Conservation (phyloP, 1,140 invertebrate genomes). For the Metopolophium dirhodum region DNA sequence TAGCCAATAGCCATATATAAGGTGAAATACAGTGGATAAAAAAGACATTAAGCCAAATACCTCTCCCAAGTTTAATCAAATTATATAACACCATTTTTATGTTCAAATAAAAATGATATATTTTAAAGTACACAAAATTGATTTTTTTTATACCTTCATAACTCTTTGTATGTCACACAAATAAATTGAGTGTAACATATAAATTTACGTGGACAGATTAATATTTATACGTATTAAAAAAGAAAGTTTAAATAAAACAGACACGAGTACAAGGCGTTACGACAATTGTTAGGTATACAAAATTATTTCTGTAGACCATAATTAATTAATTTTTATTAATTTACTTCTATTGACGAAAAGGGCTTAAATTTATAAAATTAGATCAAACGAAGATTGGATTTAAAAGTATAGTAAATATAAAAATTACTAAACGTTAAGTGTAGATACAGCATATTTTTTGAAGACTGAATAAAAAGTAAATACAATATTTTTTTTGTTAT, state of each 20-base stretch:
- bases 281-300: background rate
- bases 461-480: background rate
- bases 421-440: background rate
- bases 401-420: background rate
- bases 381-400: background rate
- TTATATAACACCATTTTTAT: no score
- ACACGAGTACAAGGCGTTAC: background rate
- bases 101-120: no score
- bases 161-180: no score
- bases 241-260: background rate
- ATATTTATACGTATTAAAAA: no score
- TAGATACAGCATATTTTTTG: background rate
- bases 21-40: no score
- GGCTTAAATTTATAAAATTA: background rate
- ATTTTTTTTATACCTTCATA: no score
- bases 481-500: constrained; percentile 6
- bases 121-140: no score
- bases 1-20: no score
- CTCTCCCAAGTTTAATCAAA: no score
- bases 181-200: no score
- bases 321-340: background rate
- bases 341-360: background rate
- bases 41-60: no score
- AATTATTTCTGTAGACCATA: background rate
- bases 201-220: no score